Conservation (phyloP, 2,797 vertebrate genomes). For the Trichosurus vulpecula region DNA sequence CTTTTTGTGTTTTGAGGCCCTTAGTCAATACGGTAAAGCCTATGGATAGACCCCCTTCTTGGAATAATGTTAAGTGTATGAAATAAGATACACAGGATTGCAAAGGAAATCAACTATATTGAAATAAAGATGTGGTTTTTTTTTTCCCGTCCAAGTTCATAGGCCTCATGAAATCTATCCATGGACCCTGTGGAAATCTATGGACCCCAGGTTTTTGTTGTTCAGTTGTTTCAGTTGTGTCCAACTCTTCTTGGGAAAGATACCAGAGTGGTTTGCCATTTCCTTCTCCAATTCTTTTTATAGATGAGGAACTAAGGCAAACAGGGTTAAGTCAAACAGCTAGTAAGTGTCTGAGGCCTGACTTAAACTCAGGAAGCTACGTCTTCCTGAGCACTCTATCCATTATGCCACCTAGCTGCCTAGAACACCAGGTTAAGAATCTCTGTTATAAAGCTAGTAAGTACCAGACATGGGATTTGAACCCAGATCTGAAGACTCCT, state of each 20-base stretch:
- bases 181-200: neutral
- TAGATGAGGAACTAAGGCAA: neutral
- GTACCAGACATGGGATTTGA: neutral
- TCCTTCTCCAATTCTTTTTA: neutral
- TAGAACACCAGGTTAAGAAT: neutral
- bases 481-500: neutral
- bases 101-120: neutral
- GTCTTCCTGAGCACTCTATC: neutral
- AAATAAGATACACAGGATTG: neutral
- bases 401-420: neutral
- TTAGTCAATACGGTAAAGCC: neutral
- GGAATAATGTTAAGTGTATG: neutral
- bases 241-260: neutral
- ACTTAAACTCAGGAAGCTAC: neutral
- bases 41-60: neutral
- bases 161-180: neutral
- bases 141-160: neutral
- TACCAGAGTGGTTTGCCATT: neutral
- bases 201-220: neutral
- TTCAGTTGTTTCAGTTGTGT: neutral
- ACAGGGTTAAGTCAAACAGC: neutral
- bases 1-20: neutral
- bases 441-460: neutral
- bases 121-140: neutral
- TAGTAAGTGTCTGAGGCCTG: neutral